A percentile compares a stretch with the other conserved stretches of the same genome.
These are phyloP conservation scores for Onychostoma macrolepis DNA, from an alignment of 2,113 vertebrate genomes.

Conservation along the genomic window DNA sequence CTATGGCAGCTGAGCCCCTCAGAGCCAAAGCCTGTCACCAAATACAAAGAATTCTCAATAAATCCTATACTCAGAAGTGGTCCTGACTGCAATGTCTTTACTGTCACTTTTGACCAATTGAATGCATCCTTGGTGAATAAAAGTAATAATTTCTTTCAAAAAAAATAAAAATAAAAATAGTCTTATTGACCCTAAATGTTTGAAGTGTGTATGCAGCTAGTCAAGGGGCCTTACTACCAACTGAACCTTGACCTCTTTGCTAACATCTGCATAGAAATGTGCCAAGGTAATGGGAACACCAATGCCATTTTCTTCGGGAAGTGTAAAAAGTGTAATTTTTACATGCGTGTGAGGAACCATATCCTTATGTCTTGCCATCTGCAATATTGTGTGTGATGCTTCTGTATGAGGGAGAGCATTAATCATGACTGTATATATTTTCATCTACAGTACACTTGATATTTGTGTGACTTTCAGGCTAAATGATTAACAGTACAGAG, in stretches of 20 bases:
- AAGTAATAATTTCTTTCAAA: background rate
- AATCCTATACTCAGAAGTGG: background rate
- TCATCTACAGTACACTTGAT: slow-evolving; percentile 36
- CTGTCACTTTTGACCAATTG: background rate
- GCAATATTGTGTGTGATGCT: background rate
- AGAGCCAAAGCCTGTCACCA: background rate
- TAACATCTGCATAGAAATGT: background rate
- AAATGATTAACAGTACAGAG: slow-evolving; percentile 60
- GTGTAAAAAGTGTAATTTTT: no score
- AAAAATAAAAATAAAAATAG: background rate
- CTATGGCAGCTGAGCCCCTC: background rate
- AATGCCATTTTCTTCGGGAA: background rate
- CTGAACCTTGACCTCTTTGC: background rate
- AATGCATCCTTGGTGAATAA: no score
- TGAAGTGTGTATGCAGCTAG: background rate
- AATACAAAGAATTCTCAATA: background rate
- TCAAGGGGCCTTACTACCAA: background rate
- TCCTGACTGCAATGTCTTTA: background rate
- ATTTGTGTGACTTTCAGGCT: slow-evolving; percentile 35
- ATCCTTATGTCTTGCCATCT: background rate
- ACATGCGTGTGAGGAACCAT: background rate
- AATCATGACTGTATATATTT: slow-evolving; percentile 4
- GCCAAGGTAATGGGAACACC: background rate
- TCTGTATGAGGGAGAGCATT: background rate
- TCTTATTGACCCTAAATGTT: background rate